Base-by-base conservation (phyloP, 2,797 vertebrate species). In the Decapterus maruadsi region DNA sequence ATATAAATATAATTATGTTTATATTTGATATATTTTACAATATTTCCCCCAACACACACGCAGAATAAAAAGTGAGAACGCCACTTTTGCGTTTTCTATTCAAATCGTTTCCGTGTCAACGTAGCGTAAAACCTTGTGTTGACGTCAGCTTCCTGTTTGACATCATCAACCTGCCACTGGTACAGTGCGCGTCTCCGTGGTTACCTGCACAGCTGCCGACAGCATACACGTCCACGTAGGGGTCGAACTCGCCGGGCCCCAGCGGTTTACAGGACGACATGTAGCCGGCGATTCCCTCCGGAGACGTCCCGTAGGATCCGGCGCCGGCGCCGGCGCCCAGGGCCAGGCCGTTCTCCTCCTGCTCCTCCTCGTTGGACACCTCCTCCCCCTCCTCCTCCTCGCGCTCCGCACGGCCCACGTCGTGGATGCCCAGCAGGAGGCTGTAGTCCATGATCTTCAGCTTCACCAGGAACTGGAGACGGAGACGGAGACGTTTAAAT, bases 371-470 rank as follows among this genome's bases (percentile, higher is more conserved):
- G 0, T 96, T 94, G 64, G 94, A 92, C 9, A 95, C 94, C 72
- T 95, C 94, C 36, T 95, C 92, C 0, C 93, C 95, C 29, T 97
- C 97, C 8, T 97, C 97, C 48, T 98, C 97, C 1, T 97, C 96
- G 2, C 96, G 95, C 63, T 97, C 96, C 0, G 95, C 95, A 17
- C 96, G 94, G 0, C 90, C 92, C 31, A 97, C 90, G 17, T 98
- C 97, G 12, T 98, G 96, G 91, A 98, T 98, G 8, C 97, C 97
- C 36, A 98, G 91, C 55, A 98, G 93, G 40, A 98, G 93, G 87
- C 97, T 98, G 94, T 98, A 99, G 92, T 97, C 97, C 97, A 98
- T 98, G 89, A 98, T 97, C 95, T 97, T 99, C 90, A 98, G 92
- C 87, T 96, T 96, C 72, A 97, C 97, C 79, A 98, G 91, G 75